Conservation (phyloP, 2,113 vertebrate genomes). For the Polypterus senegalus region DNA sequence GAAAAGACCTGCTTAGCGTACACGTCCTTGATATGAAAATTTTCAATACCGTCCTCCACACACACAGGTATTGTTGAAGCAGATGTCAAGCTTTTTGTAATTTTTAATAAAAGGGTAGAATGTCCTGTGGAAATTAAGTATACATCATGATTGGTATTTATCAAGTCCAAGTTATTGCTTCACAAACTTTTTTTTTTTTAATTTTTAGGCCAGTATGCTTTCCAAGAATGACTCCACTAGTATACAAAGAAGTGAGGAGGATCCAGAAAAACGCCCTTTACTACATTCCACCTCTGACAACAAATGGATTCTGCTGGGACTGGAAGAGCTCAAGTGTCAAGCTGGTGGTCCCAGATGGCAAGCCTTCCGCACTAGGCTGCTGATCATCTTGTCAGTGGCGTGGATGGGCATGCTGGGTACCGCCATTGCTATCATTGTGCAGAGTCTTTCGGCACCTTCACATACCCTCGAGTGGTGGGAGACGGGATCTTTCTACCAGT, state of each 20-base stretch:
- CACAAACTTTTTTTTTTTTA: no score
- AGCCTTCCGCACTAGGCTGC: slow-evolving; percentile 33
- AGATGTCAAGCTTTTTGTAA: no score
- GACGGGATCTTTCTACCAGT: slow-evolving; percentile 36
- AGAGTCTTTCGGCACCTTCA: slow-evolving; percentile 26
- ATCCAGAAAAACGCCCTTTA: slow-evolving; percentile 33
- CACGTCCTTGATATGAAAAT: no score
- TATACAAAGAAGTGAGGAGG: slow-evolving; percentile 1
- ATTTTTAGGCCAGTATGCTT: no score
- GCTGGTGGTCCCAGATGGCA: slow-evolving; percentile 39
- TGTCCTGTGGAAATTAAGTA: no score
- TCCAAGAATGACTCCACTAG: no score
- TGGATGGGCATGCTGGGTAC: slow-evolving; percentile 39
- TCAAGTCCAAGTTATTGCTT: no score
- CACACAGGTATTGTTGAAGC: no score
- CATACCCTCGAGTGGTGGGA: slow-evolving; percentile 44
- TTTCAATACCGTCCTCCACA: no score
- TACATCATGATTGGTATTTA: no score
- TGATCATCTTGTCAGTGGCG: slow-evolving; percentile 44
- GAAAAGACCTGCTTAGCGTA: no score
- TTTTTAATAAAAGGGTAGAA: no score
- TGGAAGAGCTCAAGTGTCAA: slow-evolving; percentile 31
- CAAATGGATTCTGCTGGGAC: slow-evolving; percentile 32
- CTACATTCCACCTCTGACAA: slow-evolving; percentile 20
- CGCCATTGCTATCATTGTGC: slow-evolving; percentile 25